These are phyloP conservation scores for Hipparchia sbordonii DNA, from an alignment of 2,888 invertebrate species.

Conservation along the genomic window DNA sequence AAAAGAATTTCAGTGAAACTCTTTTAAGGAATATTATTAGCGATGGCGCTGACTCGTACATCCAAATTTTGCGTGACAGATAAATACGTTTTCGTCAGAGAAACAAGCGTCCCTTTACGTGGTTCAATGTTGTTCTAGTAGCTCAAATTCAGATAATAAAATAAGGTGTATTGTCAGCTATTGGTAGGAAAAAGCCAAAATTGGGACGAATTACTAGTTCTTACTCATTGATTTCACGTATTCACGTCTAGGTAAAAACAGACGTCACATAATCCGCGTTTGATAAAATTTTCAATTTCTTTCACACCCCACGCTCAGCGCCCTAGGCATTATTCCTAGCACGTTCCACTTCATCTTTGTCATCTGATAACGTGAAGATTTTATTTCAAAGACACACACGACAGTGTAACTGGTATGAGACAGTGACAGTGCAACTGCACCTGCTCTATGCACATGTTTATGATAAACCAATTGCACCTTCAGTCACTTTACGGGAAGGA, in stretches of 20 bases:
- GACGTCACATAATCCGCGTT: too few species aligned
- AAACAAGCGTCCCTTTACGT: neutral
- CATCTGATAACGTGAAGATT: conserved; percentile 6
- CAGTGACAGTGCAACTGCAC: too few species aligned
- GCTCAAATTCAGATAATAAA: neutral
- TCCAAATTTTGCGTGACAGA: conserved; percentile 17
- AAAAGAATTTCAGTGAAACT: too few species aligned
- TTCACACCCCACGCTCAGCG: neutral
- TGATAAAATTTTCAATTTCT: too few species aligned
- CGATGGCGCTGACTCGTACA: neutral
- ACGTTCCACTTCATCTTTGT: conserved; percentile 28
- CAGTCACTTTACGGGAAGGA: too few species aligned
- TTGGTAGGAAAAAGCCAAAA: neutral
- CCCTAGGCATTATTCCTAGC: conserved; percentile 10
- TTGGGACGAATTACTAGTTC: neutral
- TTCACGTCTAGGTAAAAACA: neutral
- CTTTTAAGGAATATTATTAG: neutral
- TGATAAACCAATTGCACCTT: too few species aligned
- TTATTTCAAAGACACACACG: neutral
- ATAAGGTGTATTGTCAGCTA: neutral
- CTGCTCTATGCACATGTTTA: too few species aligned
- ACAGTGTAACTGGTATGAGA: too few species aligned
- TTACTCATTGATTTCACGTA: too few species aligned
- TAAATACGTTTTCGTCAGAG: conserved; percentile 11
- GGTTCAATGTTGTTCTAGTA: neutral